Percentiles rank a stretch among this genome's conserved stretches.
Conservation (phyloP, 2,797 vertebrate genomes). For the Pseudochromis fuscus region DNA sequence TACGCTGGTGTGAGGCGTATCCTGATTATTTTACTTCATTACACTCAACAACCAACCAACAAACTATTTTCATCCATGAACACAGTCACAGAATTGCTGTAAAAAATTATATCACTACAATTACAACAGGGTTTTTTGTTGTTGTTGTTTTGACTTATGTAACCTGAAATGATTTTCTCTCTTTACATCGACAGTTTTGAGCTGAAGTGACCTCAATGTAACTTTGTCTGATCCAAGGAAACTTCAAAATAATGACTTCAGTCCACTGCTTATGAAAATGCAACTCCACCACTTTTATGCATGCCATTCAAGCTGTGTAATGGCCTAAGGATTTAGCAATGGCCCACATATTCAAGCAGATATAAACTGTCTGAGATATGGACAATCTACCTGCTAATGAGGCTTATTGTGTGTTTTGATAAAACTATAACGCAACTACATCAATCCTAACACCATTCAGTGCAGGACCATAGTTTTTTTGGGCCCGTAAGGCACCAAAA, state of each 20-base stretch:
- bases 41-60: neutral
- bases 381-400: slow-evolving; percentile 1
- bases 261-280: neutral
- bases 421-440: slow-evolving; percentile 16
- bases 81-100: neutral
- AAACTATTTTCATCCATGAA: neutral
- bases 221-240: slow-evolving; percentile 15
- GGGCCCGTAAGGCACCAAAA: slow-evolving; percentile 15
- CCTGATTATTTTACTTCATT: no score
- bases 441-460: slow-evolving; percentile 29
- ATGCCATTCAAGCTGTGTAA: neutral
- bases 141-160: neutral
- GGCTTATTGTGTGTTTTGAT: slow-evolving; percentile 7
- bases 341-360: neutral
- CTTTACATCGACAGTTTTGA: neutral
- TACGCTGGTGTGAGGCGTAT: slow-evolving; percentile 1
- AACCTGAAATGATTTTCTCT: slow-evolving; percentile 1
- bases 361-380: neutral
- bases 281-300: neutral
- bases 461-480: neutral
- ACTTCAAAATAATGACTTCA: slow-evolving; percentile 3
- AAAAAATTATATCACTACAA: no score
- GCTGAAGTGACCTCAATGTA: neutral
- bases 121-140: no score
- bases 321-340: neutral